Conservation (phyloP, 2,888 invertebrate genomes). For the Xanthorhoe spadicearia region DNA sequence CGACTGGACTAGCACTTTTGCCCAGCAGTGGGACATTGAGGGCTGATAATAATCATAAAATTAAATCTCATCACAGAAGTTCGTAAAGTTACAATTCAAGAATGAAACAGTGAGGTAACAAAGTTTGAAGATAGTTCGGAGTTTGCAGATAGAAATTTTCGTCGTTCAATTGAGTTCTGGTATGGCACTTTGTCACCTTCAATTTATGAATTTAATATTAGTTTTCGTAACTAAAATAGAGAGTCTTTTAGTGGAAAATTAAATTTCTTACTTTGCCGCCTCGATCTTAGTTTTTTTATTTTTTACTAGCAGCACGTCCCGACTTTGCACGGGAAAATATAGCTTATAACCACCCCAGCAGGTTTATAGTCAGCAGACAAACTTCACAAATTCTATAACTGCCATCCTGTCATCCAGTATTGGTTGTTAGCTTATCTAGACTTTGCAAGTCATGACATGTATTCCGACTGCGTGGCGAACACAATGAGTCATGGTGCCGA, state of each 20-base stretch:
- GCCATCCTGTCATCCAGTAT: slow-evolving; percentile 10
- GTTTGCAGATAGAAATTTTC: slow-evolving; percentile 6
- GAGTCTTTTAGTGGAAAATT: not conserved
- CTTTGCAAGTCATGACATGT: slow-evolving; percentile 15
- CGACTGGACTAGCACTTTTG: no score
- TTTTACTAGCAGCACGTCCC: no score
- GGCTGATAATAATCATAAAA: no score
- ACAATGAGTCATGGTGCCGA: slow-evolving; percentile 16
- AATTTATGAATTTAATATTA: slow-evolving; percentile 7
- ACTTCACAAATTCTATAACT: not conserved
- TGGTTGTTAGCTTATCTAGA: slow-evolving; percentile 1
- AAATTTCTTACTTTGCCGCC: no score
- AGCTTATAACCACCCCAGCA: no score
- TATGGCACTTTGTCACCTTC: slow-evolving; percentile 3
- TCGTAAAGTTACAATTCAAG: no score
- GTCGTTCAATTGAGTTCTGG: not conserved
- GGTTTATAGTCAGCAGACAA: not conserved
- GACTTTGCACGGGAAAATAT: no score
- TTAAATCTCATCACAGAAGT: no score
- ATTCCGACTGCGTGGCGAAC: slow-evolving; percentile 9
- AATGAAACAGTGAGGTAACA: no score
- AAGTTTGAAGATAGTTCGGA: not conserved
- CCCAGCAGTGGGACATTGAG: no score
- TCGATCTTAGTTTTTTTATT: no score
- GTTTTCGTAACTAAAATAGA: not conserved